Conservation (phyloP, 2,113 vertebrate species). For the Percopsis transmontana region DNA sequence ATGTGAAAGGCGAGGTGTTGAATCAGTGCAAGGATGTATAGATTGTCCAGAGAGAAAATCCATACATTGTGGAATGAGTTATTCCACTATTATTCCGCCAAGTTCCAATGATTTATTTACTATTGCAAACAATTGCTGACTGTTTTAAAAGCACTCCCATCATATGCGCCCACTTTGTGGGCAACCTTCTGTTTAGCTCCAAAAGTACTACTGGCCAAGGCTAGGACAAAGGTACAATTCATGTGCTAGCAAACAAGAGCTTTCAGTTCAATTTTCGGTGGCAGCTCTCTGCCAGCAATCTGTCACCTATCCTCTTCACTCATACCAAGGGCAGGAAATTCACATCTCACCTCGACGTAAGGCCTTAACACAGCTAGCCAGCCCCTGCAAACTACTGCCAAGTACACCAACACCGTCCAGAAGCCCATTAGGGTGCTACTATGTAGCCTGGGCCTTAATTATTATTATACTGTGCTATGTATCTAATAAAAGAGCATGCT, state of each 20-base stretch:
- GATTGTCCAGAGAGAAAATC: too few species aligned
- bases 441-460: background rate
- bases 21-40: too few species aligned
- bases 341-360: slow-evolving; percentile 34
- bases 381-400: slow-evolving; percentile 9
- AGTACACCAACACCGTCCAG: slow-evolving; percentile 36
- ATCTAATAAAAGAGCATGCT: slow-evolving; percentile 1
- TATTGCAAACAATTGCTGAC: slow-evolving; percentile 19
- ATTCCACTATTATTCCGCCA: slow-evolving; percentile 33
- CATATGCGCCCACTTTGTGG: slow-evolving; percentile 13
- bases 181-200: slow-evolving; percentile 25
- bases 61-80: too few species aligned
- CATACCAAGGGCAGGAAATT: slow-evolving; percentile 23
- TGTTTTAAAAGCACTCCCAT: slow-evolving; percentile 39
- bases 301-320: background rate
- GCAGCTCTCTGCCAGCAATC: slow-evolving; percentile 16
- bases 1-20: too few species aligned
- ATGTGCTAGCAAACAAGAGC: slow-evolving; percentile 8
- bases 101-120: slow-evolving; percentile 23
- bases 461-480: background rate
- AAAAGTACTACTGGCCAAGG: background rate
- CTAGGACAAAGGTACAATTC: background rate
- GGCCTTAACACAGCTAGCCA: slow-evolving; percentile 42
- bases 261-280: slow-evolving; percentile 3
- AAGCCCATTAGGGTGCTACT: slow-evolving; percentile 46